A percentile compares a stretch with the other conserved stretches of the same genome.
These are phyloP conservation scores for Melanotaenia nigrans DNA, from an alignment of 2,797 vertebrate genomes.

Conservation along the genomic window DNA sequence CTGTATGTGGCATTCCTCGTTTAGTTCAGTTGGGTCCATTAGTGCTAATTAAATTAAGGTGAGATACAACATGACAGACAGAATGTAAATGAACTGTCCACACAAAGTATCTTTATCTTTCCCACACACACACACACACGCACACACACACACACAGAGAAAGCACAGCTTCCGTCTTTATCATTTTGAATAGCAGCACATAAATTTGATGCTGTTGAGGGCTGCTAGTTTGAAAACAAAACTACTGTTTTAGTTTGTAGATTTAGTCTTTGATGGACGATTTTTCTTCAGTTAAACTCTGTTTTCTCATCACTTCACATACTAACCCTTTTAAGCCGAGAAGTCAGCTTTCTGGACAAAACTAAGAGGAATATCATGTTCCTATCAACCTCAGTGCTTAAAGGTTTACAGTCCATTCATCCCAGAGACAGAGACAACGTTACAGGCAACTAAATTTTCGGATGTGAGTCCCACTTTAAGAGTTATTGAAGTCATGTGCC, in stretches of 20 bases:
- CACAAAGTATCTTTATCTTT: conserved; percentile 1
- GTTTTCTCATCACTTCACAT: too few relatives aligned
- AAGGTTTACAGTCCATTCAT: not conserved
- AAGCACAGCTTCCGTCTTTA: not conserved
- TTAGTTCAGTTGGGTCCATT: conserved; percentile 64
- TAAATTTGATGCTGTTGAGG: too few relatives aligned
- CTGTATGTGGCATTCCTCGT: conserved; percentile 34
- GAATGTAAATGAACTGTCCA: conserved; percentile 60
- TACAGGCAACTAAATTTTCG: not conserved
- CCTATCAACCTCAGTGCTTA: not conserved
- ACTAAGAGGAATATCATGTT: not conserved
- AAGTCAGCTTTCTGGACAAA: not conserved
- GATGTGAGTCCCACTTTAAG: not conserved
- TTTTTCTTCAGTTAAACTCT: not conserved
- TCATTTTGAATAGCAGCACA: not conserved
- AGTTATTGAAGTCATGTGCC: not conserved
- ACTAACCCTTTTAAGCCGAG: too few relatives aligned
- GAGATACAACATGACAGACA: conserved; percentile 40
- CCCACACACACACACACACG: not conserved
- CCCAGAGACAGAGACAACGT: not conserved
- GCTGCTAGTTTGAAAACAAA: not conserved
- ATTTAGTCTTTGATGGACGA: not conserved
- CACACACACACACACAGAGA: not conserved
- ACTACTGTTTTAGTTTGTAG: not conserved
- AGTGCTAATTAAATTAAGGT: conserved; percentile 67